A percentile compares a stretch with the other conserved stretches of the same genome.
Evolutionary conservation across 2,113 vertebrate species (phyloP).

Genomic region (Rhynchomys soricoides): DNA sequence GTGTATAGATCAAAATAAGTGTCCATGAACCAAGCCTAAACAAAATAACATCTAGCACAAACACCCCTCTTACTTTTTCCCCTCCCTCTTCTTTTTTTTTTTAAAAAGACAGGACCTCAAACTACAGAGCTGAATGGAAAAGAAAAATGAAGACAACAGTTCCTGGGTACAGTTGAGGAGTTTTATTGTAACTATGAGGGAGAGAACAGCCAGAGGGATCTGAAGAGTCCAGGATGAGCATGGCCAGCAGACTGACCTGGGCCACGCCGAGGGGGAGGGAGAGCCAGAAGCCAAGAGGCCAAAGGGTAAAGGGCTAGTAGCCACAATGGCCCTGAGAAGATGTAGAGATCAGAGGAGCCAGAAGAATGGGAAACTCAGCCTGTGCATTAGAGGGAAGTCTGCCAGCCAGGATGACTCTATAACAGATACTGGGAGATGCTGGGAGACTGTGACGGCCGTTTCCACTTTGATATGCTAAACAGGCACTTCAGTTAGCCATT

Average conservation of each 20-base stretch:
- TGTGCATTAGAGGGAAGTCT: background rate
- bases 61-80: background rate
- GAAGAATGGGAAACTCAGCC: background rate
- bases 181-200: background rate
- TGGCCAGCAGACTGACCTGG: background rate
- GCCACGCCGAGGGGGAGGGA: background rate
- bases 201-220: background rate
- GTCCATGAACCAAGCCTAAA: background rate
- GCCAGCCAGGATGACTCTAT: background rate
- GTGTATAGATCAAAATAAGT: background rate
- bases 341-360: background rate
- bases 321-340: background rate
- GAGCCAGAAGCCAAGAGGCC: background rate
- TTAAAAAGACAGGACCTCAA: background rate
- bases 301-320: background rate
- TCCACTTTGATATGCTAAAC: background rate
- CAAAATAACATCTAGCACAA: slow-evolving; percentile 6
- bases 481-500: background rate
- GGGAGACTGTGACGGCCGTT: background rate
- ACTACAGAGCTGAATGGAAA: background rate
- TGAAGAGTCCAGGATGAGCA: background rate
- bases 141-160: background rate
- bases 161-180: background rate
- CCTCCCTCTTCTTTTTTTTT: background rate
- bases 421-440: background rate